phyloP scores from a whole-genome alignment of 2,797 vertebrate species.

The Etheostoma nigrum region DNA sequence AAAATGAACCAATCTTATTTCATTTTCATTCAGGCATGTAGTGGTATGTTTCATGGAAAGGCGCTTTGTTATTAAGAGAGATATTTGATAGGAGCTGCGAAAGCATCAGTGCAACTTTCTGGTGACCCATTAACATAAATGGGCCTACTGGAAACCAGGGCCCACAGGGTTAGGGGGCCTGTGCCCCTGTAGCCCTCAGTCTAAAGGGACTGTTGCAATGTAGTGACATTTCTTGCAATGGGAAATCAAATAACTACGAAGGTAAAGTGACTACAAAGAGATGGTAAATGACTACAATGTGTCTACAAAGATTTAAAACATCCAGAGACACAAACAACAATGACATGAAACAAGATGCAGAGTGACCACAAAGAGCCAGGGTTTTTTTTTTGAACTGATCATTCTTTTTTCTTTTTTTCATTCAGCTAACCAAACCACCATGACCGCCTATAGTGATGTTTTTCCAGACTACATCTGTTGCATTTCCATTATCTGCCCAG shows the following conservation, averaged over 20 bases:
- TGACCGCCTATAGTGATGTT: conserved; percentile 1
- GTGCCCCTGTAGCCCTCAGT: no score
- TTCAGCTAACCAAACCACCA: conserved; percentile 10
- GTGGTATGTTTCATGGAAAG: not conserved
- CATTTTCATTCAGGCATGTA: not conserved
- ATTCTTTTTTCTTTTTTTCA: conserved; percentile 13
- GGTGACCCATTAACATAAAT: not conserved
- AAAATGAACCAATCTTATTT: not conserved
- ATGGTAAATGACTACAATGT: no score
- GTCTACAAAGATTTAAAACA: no score
- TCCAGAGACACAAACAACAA: no score
- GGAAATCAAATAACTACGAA: not conserved
- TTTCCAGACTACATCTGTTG: conserved; percentile 48
- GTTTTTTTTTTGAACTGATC: conserved; percentile 4
- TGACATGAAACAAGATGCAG: not conserved
- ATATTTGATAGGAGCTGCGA: conserved; percentile 3
- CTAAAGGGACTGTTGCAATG: not conserved
- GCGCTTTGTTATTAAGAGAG: not conserved
- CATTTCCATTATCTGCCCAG: conserved; percentile 25
- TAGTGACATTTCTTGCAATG: not conserved
- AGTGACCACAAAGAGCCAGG: not conserved
- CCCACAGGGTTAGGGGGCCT: no score
- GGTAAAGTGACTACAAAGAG: not conserved
- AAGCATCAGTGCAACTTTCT: conserved; percentile 9
- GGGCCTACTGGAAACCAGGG: no score